Evolutionary conservation across 2,797 vertebrate species (phyloP).

Genomic region (Prunella strophiata): DNA sequence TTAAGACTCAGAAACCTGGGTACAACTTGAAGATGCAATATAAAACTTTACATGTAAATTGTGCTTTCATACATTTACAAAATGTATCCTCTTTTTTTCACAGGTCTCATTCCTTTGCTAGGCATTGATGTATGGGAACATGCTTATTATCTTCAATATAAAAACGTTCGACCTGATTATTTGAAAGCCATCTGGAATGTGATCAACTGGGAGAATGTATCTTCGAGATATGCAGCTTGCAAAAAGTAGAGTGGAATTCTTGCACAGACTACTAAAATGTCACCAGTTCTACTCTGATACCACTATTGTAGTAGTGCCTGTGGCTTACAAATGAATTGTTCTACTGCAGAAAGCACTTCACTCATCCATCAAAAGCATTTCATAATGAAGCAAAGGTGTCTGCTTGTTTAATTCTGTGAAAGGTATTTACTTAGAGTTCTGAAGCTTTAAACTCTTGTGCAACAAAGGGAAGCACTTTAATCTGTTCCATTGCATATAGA

Average conservation of each 20-base stretch:
- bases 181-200: constrained; percentile 98
- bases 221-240: constrained; percentile 82
- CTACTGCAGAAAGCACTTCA: constrained; percentile 35
- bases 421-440: constrained; percentile 36
- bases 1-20: neutral
- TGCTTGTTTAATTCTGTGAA: constrained; percentile 51
- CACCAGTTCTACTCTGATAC: constrained; percentile 12
- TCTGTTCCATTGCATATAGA: constrained; percentile 8
- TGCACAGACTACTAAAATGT: neutral
- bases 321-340: constrained; percentile 21
- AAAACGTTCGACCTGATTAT: constrained; percentile 97
- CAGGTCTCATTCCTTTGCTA: constrained; percentile 92
- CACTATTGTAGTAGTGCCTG: constrained; percentile 35
- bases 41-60: neutral
- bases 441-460: constrained; percentile 51
- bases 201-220: constrained; percentile 95
- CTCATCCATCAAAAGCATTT: constrained; percentile 37
- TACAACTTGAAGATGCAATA: neutral
- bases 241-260: constrained; percentile 79
- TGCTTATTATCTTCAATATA: constrained; percentile 98
- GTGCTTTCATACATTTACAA: neutral
- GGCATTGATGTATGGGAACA: constrained; percentile 99
- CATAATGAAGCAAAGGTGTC: constrained; percentile 47
- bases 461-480: constrained; percentile 10
- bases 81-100: neutral